A percentile compares a stretch with the other conserved stretches of the same genome.
phyloP scores from a whole-genome alignment of 2,113 vertebrate species.

The Poeciliopsis occidentalis region DNA sequence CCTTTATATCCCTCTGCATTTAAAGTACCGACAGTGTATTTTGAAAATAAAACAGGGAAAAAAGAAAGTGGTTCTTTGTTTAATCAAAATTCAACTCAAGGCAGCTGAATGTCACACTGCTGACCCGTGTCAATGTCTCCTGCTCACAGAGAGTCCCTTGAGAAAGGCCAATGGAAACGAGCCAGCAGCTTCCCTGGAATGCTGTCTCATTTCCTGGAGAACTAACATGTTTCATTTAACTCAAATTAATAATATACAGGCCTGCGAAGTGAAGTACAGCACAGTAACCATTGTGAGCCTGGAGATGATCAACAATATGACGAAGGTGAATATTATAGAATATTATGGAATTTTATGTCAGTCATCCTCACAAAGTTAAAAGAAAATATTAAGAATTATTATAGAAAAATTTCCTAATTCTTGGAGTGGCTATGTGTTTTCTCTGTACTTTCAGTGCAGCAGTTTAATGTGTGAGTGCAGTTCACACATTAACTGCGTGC shows the following conservation, averaged over 20 bases:
- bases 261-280: too few relatives aligned
- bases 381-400: too few relatives aligned
- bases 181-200: slow-evolving; percentile 62
- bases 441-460: too few relatives aligned
- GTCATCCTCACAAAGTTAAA: too few relatives aligned
- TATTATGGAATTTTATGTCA: too few relatives aligned
- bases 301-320: too few relatives aligned
- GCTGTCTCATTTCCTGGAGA: slow-evolving; percentile 57
- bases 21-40: background rate
- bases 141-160: slow-evolving; percentile 62
- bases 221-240: slow-evolving; percentile 53
- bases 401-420: too few relatives aligned
- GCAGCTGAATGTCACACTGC: slow-evolving; percentile 29
- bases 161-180: slow-evolving; percentile 48
- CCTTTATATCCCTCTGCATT: background rate
- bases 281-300: too few relatives aligned
- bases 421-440: too few relatives aligned
- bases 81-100: slow-evolving; percentile 17
- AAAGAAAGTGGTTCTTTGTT: slow-evolving; percentile 65
- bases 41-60: background rate
- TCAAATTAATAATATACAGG: slow-evolving; percentile 26
- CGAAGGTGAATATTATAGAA: too few relatives aligned
- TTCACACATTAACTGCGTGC: too few relatives aligned
- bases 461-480: too few relatives aligned
- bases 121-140: slow-evolving; percentile 48